Evolutionary conservation across 2,797 vertebrate genomes (phyloP).

Genomic region (Mallotus villosus): DNA sequence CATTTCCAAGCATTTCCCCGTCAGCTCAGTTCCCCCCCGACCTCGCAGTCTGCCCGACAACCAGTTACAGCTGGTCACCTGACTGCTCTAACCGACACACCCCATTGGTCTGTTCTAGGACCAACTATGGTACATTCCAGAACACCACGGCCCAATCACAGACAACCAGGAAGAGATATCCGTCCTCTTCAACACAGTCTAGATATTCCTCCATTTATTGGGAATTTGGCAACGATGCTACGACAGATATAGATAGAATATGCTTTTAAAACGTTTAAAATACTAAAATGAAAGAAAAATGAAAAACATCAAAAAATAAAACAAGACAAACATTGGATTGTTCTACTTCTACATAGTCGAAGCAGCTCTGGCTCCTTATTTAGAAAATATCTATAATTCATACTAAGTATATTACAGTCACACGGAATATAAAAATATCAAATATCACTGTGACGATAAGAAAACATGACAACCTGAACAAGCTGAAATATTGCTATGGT

Average conservation of each 20-base stretch:
- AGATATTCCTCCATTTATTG: conserved; percentile 54
- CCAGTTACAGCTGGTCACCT: conserved; percentile 59
- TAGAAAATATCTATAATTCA: conserved; percentile 83
- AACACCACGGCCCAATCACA: conserved; percentile 62
- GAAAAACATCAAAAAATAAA: conserved; percentile 56
- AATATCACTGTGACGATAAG: conserved; percentile 80
- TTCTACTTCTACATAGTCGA: conserved; percentile 76
- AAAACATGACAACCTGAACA: conserved; percentile 81
- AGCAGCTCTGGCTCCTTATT: conserved; percentile 73
- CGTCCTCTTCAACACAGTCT: conserved; percentile 60
- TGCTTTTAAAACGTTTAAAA: conserved; percentile 69
- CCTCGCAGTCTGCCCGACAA: conserved; percentile 43
- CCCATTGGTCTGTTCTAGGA: conserved; percentile 62
- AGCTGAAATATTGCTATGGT: conserved; percentile 82
- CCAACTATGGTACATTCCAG: conserved; percentile 66
- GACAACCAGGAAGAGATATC: conserved; percentile 60
- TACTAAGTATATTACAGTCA: conserved; percentile 80
- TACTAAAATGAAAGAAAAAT: conserved; percentile 60
- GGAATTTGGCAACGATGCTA: conserved; percentile 66
- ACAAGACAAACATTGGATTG: conserved; percentile 70
- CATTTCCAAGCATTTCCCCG: conserved; percentile 42
- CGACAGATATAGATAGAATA: conserved; percentile 71
- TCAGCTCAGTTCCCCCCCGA: conserved; percentile 51
- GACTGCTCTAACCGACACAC: conserved; percentile 63
- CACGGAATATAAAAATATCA: conserved; percentile 85